Evolutionary conservation across 2,113 vertebrate species (phyloP).

Genomic region (Dinomys branickii): DNA sequence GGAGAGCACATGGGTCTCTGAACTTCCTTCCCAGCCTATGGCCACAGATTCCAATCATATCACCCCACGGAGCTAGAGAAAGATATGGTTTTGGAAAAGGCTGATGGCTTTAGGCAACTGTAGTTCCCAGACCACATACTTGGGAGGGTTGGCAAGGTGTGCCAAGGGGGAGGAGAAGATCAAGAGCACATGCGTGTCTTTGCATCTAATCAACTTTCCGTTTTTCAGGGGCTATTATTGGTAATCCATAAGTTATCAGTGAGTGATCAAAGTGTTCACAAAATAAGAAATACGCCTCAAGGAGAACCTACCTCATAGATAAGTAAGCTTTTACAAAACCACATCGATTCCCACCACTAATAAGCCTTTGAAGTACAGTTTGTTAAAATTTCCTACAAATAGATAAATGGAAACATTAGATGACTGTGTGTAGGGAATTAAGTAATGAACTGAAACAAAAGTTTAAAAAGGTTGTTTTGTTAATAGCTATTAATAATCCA

Average conservation of each 20-base stretch:
- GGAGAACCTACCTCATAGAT: not conserved
- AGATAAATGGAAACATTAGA: conserved; percentile 51
- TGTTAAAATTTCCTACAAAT: conserved; percentile 46
- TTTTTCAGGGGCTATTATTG: not conserved
- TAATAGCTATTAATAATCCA: conserved; percentile 71
- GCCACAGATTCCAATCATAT: not conserved
- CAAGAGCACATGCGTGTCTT: not conserved
- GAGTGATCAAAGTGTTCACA: not conserved
- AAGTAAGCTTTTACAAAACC: not conserved
- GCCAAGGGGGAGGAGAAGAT: rapidly evolving
- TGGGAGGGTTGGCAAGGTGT: no score
- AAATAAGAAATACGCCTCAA: not conserved
- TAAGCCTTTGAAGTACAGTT: conserved; percentile 40
- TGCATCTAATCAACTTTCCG: not conserved
- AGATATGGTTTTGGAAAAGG: not conserved
- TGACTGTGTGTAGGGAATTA: not conserved
- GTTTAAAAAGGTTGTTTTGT: conserved; percentile 54
- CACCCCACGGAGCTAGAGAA: rapidly evolving
- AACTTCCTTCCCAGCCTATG: not conserved
- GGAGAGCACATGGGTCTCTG: rapidly evolving
- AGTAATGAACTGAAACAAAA: conserved; percentile 27
- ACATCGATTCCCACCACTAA: not conserved
- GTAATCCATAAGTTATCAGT: not conserved
- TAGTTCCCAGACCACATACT: not conserved
- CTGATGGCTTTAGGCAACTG: not conserved